Evolutionary conservation across 2,888 invertebrate genomes (phyloP).

Genomic region (Phaedon cochleariae): DNA sequence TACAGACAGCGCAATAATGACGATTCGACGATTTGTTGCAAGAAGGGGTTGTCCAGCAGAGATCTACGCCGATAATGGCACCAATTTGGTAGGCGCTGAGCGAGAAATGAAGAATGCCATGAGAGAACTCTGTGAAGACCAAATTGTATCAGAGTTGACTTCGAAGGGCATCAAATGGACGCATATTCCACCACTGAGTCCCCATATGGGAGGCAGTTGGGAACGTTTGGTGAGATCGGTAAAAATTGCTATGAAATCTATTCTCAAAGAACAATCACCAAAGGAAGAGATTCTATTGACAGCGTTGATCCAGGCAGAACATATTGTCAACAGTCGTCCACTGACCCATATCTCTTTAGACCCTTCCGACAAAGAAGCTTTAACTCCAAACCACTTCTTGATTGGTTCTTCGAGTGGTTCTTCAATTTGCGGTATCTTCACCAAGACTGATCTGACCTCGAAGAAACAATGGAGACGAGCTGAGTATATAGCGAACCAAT

Average conservation of each 20-base stretch:
- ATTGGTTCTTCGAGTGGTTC: neutral
- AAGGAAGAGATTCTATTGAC: neutral
- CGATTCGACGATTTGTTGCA: conserved; percentile 12
- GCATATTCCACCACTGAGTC: neutral
- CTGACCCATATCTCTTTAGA: neutral
- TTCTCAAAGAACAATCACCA: conserved; percentile 3
- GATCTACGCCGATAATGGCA: conserved; percentile 3
- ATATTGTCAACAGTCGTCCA: conserved; percentile 1
- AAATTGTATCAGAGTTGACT: neutral
- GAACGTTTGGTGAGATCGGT: conserved; percentile 5
- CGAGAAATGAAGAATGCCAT: too few relatives aligned
- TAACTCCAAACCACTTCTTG: too few relatives aligned
- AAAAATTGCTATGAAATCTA: neutral
- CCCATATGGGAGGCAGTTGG: neutral
- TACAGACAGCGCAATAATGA: neutral
- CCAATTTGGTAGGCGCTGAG: conserved; percentile 1
- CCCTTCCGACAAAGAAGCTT: neutral
- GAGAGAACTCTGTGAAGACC: neutral
- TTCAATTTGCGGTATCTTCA: neutral
- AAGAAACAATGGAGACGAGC: conserved; percentile 12
- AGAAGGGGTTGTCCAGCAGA: neutral
- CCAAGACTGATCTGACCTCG: neutral
- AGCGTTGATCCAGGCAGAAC: neutral
- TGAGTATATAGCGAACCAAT: neutral
- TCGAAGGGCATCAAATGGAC: neutral